phyloP scores from a whole-genome alignment of 1,140 invertebrate species.

The Neotoxoptera formosana region DNA sequence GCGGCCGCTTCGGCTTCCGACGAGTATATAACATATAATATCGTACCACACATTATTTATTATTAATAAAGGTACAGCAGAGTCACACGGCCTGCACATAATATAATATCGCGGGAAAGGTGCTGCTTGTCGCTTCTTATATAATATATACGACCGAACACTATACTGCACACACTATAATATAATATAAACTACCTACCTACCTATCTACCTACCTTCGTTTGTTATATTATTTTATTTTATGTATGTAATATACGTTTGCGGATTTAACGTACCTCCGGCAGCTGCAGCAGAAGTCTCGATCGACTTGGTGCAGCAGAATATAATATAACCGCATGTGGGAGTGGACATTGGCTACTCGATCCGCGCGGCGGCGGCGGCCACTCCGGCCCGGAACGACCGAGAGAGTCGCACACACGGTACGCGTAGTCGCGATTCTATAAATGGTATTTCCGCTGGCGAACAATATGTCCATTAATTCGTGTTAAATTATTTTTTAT shows the following conservation, averaged over 20 bases:
- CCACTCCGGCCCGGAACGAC: not conserved
- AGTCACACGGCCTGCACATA: not conserved
- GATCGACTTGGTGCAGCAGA: not conserved
- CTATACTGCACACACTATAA: not conserved
- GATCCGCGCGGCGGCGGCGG: not conserved
- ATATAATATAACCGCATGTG: not conserved
- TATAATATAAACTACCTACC: not conserved
- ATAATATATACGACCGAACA: not conserved
- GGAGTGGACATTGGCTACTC: not conserved
- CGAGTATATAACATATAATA: not conserved
- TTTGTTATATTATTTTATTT: not conserved
- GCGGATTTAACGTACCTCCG: not conserved
- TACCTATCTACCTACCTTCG: not conserved
- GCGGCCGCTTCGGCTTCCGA: not conserved
- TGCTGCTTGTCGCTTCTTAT: not conserved
- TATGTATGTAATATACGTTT: not conserved
- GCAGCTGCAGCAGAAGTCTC: not conserved
- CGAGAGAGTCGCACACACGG: not conserved
- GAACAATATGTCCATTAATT: not conserved
- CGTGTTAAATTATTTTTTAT: not conserved
- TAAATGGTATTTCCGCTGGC: constrained; percentile 18
- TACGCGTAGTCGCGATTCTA: not conserved
- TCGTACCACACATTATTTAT: not conserved
- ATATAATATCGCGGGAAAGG: not conserved
- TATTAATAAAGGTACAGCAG: not conserved